Percentiles rank a stretch among this genome's conserved stretches.
phyloP scores from a whole-genome alignment of 1,140 invertebrate species.

The Pseudachorutes palmiensis region DNA sequence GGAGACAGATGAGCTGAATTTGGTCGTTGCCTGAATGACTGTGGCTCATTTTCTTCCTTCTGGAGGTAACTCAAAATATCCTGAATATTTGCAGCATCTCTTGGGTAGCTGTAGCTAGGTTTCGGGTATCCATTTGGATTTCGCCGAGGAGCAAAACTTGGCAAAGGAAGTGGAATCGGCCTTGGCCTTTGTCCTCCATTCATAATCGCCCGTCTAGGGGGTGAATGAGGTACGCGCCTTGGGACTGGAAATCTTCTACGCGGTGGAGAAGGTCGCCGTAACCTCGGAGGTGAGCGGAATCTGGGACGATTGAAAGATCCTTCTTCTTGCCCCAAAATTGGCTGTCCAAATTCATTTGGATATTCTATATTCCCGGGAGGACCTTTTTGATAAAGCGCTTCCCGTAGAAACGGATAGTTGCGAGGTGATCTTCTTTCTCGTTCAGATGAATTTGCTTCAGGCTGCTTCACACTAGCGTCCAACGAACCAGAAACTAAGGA shows the following conservation, averaged over 20 bases:
- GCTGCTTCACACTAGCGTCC: not conserved
- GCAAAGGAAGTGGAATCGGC: not conserved
- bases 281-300: not conserved
- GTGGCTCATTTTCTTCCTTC: conserved; percentile 17
- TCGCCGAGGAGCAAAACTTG: not conserved
- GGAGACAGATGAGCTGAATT: not conserved
- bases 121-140: not conserved
- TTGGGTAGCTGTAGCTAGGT: conserved; percentile 31
- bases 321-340: not conserved
- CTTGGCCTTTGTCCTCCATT: conserved; percentile 5
- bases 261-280: not conserved
- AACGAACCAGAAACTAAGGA: not conserved
- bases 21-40: not conserved
- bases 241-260: not conserved
- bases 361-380: not conserved
- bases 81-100: conserved; percentile 37
- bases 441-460: not conserved
- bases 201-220: not conserved
- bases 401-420: not conserved
- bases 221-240: not conserved
- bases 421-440: conserved; percentile 13
- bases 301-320: not conserved
- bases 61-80: conserved; percentile 36
- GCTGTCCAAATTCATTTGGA: not conserved
- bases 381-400: not conserved